phyloP scores from a whole-genome alignment of 2,888 invertebrate species.

The Lasioglossum calceatum region DNA sequence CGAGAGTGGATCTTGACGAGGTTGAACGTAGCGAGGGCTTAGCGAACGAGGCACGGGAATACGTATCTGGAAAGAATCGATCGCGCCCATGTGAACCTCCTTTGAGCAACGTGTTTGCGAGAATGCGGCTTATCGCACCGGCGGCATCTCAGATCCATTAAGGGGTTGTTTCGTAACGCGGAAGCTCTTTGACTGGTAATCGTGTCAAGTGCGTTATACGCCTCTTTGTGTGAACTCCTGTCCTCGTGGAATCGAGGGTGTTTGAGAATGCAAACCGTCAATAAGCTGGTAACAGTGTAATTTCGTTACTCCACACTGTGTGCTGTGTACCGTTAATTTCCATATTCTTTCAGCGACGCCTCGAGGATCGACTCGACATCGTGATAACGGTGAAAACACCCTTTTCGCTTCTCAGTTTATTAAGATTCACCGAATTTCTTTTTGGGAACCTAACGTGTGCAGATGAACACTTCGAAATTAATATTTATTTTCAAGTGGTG shows the following conservation, averaged over 20 bases:
- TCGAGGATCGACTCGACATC: background rate
- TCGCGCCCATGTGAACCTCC: conserved; percentile 26
- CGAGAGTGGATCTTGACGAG: background rate
- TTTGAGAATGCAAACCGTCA: conserved; percentile 23
- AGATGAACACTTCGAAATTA: background rate
- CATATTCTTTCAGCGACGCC: conserved; percentile 10
- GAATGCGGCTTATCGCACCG: conserved; percentile 72
- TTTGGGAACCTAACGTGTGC: background rate
- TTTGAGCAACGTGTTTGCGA: conserved; percentile 50
- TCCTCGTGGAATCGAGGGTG: conserved; percentile 23
- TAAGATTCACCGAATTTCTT: background rate
- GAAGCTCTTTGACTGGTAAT: conserved; percentile 77
- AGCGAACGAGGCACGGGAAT: conserved; percentile 25
- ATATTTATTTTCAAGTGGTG: background rate
- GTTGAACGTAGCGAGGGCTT: background rate
- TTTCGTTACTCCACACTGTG: background rate
- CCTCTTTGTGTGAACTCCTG: conserved; percentile 34
- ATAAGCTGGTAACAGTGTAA: conserved; percentile 27
- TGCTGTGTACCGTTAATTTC: conserved; percentile 7
- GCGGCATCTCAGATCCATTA: conserved; percentile 76
- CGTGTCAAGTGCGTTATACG: conserved; percentile 74
- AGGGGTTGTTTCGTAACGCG: conserved; percentile 69
- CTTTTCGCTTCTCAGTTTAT: background rate
- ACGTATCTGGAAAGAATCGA: conserved; percentile 41
- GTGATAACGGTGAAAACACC: background rate